Conservation (phyloP, 1,140 invertebrate species). For the Brachionus rubens region DNA sequence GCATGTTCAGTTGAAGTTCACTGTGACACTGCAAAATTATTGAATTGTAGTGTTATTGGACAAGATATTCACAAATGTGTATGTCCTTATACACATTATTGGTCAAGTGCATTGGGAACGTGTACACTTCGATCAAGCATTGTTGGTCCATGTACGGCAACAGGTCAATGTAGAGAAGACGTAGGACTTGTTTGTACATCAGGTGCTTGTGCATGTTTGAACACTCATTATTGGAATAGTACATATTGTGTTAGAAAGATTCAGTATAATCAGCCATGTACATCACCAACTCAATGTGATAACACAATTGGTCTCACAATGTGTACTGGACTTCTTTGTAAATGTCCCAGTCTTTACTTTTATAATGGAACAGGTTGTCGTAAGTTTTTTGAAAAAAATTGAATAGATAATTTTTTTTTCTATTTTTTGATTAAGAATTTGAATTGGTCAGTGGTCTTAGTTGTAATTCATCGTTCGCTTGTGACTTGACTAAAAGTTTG, state of each 20-base stretch:
- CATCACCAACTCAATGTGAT: neutral
- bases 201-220: neutral
- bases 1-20: neutral
- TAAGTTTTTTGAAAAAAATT: neutral
- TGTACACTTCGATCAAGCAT: neutral
- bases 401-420: neutral
- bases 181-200: neutral
- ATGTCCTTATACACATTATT: constrained; percentile 27
- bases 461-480: constrained; percentile 4
- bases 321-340: neutral
- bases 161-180: constrained; percentile 16
- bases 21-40: constrained; percentile 21
- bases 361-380: constrained; percentile 32
- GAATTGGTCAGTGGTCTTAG: neutral
- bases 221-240: neutral
- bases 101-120: neutral
- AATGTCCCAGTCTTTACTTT: constrained; percentile 13
- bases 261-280: neutral
- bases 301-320: constrained; percentile 12
- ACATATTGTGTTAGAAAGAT: neutral
- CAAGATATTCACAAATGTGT: constrained; percentile 30
- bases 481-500: constrained; percentile 10
- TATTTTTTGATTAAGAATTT: neutral
- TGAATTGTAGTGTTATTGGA: constrained; percentile 13
- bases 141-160: neutral